Evolutionary conservation across 2,888 invertebrate species (phyloP).

Genomic region (Nephrotoma appendiculata): DNA sequence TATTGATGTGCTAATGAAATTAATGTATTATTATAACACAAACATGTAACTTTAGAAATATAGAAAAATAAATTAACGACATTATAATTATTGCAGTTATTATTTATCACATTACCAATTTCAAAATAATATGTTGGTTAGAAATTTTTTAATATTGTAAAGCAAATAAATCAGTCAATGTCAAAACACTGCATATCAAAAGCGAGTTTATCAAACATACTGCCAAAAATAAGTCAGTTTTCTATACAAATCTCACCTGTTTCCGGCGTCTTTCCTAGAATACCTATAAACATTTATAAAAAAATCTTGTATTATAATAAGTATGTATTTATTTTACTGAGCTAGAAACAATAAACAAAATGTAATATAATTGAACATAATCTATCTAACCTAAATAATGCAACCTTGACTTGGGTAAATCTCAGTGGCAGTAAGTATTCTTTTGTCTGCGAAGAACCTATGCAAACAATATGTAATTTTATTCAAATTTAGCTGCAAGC

Average conservation of each 20-base stretch:
- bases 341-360: background rate
- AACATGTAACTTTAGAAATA: background rate
- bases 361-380: background rate
- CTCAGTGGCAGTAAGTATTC: background rate
- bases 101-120: background rate
- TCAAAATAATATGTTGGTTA: background rate
- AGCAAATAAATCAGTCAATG: background rate
- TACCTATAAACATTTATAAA: constrained; percentile 30
- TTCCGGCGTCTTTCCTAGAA: constrained; percentile 45
- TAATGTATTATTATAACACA: background rate
- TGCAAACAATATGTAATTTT: background rate
- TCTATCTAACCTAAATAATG: background rate
- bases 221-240: background rate
- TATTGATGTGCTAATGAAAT: background rate
- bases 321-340: background rate
- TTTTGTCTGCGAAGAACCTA: background rate
- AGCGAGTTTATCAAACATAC: background rate
- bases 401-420: background rate
- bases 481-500: background rate
- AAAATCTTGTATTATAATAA: background rate
- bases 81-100: background rate
- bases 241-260: constrained; percentile 28
- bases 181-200: background rate
- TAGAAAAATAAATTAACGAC: background rate
- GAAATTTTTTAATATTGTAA: background rate